phyloP scores from a whole-genome alignment of 2,797 vertebrate species.

The Loris lydekkerianus region DNA sequence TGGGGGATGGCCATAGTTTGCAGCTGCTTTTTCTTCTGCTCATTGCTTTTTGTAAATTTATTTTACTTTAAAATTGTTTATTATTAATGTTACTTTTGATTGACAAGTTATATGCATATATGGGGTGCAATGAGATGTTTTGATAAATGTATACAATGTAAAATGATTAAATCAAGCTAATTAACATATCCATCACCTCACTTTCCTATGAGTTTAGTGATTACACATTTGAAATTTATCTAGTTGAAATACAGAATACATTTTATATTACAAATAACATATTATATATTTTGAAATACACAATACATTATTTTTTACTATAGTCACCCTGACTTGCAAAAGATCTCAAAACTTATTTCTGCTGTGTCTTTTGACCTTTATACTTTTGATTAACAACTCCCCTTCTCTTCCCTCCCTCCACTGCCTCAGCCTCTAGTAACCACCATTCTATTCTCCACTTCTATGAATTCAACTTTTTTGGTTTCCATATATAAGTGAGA shows the following conservation, averaged over 20 bases:
- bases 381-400: not conserved
- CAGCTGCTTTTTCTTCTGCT: not conserved
- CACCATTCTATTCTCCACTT: not conserved
- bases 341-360: not conserved
- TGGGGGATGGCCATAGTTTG: not conserved
- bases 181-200: not conserved
- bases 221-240: not conserved
- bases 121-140: not conserved
- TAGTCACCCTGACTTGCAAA: not conserved
- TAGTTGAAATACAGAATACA: not conserved
- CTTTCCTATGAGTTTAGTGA: not conserved
- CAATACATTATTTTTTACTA: not conserved
- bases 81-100: not conserved
- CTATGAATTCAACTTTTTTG: not conserved
- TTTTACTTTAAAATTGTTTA: not conserved
- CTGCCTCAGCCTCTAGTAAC: not conserved
- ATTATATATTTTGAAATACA: not conserved
- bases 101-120: not conserved
- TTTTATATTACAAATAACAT: not conserved
- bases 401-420: not conserved
- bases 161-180: not conserved
- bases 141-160: not conserved
- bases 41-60: not conserved
- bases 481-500: not conserved
- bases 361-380: not conserved